phyloP scores from a whole-genome alignment of 2,113 vertebrate genomes.

The Eupsittula cactorum region DNA sequence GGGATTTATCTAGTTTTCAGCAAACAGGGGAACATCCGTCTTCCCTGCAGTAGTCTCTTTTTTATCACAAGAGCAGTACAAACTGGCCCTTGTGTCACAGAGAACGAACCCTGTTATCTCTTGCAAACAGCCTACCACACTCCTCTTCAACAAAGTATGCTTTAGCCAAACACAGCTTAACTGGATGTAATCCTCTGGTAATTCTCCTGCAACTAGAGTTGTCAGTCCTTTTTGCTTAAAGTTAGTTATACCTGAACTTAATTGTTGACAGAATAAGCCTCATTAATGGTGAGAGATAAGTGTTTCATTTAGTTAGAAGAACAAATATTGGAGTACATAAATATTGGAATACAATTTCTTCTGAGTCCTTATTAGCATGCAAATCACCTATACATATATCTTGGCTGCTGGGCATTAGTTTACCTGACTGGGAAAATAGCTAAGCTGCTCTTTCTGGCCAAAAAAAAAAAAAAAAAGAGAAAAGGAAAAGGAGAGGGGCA shows the following conservation, averaged over 20 bases:
- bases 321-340: background rate
- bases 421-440: background rate
- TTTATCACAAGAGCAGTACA: background rate
- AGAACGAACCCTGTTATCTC: slow-evolving; percentile 9
- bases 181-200: background rate
- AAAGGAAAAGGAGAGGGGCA: background rate
- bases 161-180: background rate
- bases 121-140: background rate
- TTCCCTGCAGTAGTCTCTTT: background rate
- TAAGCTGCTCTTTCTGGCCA: background rate
- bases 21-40: background rate
- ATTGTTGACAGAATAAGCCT: background rate
- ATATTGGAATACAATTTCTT: background rate
- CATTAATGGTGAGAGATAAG: background rate
- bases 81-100: background rate
- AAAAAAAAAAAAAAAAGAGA: background rate
- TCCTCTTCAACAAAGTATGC: background rate
- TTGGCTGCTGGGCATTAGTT: background rate
- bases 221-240: background rate
- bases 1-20: background rate
- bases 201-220: background rate
- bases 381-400: background rate
- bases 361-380: background rate
- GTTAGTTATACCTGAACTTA: background rate
- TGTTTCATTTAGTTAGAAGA: background rate